Base-by-base conservation (phyloP, 2,797 vertebrate species). In the Siniperca undulata region DNA sequence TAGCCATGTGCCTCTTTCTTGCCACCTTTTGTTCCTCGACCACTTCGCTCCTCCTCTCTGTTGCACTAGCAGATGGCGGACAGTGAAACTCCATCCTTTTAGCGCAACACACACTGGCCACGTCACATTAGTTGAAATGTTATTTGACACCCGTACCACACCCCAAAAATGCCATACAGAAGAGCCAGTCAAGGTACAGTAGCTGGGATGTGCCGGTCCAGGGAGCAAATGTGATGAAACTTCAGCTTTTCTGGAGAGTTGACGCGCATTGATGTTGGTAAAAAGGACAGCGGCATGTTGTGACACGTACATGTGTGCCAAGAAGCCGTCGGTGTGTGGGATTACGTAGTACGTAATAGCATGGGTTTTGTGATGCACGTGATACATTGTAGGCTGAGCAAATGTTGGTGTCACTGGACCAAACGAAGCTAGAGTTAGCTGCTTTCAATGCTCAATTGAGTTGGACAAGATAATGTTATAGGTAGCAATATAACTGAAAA, bases 11-110 rank as follows among this genome's bases (percentile, higher is more conserved):
- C 38, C 22, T 42, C 62, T 69, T 55, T 52, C 19, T 34, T 59
- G 55, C 36, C 66, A 83, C n/a, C 30, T 59, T 55, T 30, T 44
- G 10, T 27, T 74, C 34, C 70, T 36, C 2, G 14, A 48, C 40
- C 65, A 71, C 27, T 52, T 70, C 42, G 48, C 40, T 79, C 20
- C 62, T 70, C 73, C 38, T 46, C 50, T 74, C 48, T 83, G 56
- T 36, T 65, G 55, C 17, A 70, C 38, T 34, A 69, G 71, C 58
- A 77, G 64, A 76, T 50, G 69, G 46, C 17, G 0, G 34, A 74
- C 14, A 20, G 27, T 62, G 55, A 72, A 73, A 60, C 22, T 67
- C 48, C 80, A 64, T 74, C 20, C 16, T 52, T 70, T 74, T 3
- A 53, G 66, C 3, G 2, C 24, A 78, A 81, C 62, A 50, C 8